Percentiles rank a stretch among this genome's conserved stretches.
Evolutionary conservation across 2,113 vertebrate genomes (phyloP).

Genomic region (Danio rerio): DNA sequence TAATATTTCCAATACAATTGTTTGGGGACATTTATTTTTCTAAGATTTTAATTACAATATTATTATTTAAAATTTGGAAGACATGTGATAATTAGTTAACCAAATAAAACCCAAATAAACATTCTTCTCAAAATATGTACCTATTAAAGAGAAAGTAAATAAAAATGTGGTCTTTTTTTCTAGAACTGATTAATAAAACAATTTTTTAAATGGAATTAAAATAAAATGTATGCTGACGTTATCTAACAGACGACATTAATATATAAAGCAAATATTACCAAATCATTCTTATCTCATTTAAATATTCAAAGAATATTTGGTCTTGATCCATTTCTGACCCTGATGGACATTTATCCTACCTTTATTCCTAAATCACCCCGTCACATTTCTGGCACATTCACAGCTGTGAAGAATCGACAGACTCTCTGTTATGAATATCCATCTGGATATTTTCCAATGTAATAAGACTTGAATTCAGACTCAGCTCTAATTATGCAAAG

Average conservation of each 20-base stretch:
- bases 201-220: background rate
- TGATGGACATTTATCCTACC: conserved; percentile 10
- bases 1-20: too few relatives aligned
- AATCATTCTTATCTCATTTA: background rate
- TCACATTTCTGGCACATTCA: conserved; percentile 27
- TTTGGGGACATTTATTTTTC: too few relatives aligned
- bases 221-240: background rate
- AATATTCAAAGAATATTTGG: background rate
- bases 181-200: too few relatives aligned
- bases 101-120: too few relatives aligned
- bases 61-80: too few relatives aligned
- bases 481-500: conserved; percentile 55
- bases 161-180: too few relatives aligned
- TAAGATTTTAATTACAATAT: too few relatives aligned
- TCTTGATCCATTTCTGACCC: background rate
- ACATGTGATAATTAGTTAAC: too few relatives aligned
- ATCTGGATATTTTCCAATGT: conserved; percentile 27
- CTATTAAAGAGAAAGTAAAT: too few relatives aligned
- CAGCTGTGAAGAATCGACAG: conserved; percentile 1
- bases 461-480: conserved; percentile 29
- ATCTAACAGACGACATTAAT: background rate
- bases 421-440: conserved; percentile 1
- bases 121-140: too few relatives aligned
- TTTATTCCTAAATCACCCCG: conserved; percentile 7
- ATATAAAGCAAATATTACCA: too few relatives aligned